A percentile compares a stretch with the other conserved stretches of the same genome.
Evolutionary conservation across 2,888 invertebrate genomes (phyloP).

Genomic region (Netelia virgata): DNA sequence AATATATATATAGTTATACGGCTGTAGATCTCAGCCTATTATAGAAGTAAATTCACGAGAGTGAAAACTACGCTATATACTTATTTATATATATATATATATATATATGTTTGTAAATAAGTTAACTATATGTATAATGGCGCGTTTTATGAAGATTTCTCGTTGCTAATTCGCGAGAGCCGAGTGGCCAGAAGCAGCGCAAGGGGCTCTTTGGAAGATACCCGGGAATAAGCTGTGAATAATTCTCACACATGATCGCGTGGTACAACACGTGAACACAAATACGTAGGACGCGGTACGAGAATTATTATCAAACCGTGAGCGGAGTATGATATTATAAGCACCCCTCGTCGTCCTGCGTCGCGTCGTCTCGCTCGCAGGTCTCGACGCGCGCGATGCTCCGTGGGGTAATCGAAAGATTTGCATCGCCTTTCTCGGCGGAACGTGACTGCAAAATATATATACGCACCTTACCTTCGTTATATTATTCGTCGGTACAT

Average conservation of each 20-base stretch:
- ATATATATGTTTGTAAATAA: conserved; percentile 6
- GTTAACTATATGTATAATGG: conserved; percentile 1
- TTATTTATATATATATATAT: conserved; percentile 10
- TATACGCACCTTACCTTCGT: conserved; percentile 29
- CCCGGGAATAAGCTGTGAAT: conserved; percentile 56
- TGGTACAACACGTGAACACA: background rate
- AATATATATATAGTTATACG: background rate
- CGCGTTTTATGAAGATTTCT: conserved; percentile 58
- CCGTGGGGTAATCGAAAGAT: conserved; percentile 53
- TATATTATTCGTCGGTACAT: conserved; percentile 6
- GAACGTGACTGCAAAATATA: conserved; percentile 42
- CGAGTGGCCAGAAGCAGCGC: conserved; percentile 23
- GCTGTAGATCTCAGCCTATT: background rate
- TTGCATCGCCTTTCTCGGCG: conserved; percentile 50
- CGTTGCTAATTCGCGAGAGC: conserved; percentile 55
- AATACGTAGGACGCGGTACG: conserved; percentile 1
- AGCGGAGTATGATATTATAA: conserved; percentile 41
- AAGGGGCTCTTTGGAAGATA: conserved; percentile 12
- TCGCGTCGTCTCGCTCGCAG: conserved; percentile 10
- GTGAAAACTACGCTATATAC: conserved; percentile 44
- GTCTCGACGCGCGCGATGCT: background rate
- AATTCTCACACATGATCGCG: conserved; percentile 30
- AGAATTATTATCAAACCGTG: conserved; percentile 59
- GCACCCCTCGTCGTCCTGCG: background rate
- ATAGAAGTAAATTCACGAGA: conserved; percentile 20